phyloP scores from a whole-genome alignment of 2,113 vertebrate genomes.

The Anser cygnoides region DNA sequence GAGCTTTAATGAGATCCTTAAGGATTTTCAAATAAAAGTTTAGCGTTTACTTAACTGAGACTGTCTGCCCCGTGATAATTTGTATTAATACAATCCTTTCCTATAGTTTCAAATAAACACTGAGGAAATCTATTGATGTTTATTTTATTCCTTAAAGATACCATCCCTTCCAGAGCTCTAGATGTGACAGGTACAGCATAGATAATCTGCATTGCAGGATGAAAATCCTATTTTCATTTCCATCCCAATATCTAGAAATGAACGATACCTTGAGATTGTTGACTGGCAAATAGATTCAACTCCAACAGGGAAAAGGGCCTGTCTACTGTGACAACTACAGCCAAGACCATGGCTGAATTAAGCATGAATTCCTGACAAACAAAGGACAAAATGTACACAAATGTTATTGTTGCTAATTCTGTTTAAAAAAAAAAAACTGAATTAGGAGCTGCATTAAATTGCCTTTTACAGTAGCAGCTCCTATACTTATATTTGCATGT shows the following conservation, averaged over 20 bases:
- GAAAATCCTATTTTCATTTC: background rate
- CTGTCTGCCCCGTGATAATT: background rate
- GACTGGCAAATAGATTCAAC: background rate
- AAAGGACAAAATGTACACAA: background rate
- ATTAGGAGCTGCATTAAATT: background rate
- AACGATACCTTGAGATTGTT: background rate
- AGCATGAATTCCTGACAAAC: background rate
- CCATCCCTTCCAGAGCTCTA: background rate
- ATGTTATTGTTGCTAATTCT: background rate
- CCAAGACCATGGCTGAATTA: background rate
- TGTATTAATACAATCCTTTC: background rate
- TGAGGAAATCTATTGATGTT: background rate
- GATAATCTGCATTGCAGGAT: background rate
- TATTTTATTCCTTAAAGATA: background rate
- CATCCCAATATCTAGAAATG: background rate
- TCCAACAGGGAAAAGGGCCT: background rate
- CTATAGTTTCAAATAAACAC: background rate
- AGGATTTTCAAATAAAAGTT: constrained; percentile 60
- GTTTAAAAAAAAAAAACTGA: background rate
- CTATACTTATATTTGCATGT: background rate
- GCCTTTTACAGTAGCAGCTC: background rate
- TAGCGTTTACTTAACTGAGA: constrained; percentile 33
- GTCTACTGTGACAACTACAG: background rate
- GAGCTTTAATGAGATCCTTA: constrained; percentile 46
- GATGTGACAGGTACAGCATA: background rate